Evolutionary conservation across 2,888 invertebrate genomes (phyloP).

Genomic region (Anticlea derivata): DNA sequence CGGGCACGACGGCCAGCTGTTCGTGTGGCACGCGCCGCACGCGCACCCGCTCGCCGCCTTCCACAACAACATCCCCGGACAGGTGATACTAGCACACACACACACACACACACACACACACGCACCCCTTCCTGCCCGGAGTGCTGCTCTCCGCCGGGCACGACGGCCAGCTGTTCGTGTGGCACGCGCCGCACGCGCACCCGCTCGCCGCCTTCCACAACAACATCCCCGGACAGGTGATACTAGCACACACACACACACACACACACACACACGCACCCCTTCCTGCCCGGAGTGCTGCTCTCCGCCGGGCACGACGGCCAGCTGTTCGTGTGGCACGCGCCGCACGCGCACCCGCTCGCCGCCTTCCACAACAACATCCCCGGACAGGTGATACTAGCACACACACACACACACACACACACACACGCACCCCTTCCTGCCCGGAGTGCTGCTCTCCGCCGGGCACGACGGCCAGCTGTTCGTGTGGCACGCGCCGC

Average conservation of each 20-base stretch:
- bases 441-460: conserved; percentile 90
- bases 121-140: conserved; percentile 92
- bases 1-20: conserved; percentile 97
- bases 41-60: conserved; percentile 82
- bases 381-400: conserved; percentile 79
- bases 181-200: conserved; percentile 85
- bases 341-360: conserved; percentile 66
- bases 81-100: conserved; percentile 15
- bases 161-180: conserved; percentile 95
- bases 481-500: conserved; percentile 90
- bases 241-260: too few species aligned
- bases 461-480: conserved; percentile 98
- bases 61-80: conserved; percentile 90
- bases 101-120: too few species aligned
- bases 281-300: conserved; percentile 90
- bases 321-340: conserved; percentile 93
- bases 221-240: conserved; percentile 86
- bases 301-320: conserved; percentile 99
- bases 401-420: too few species aligned
- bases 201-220: conserved; percentile 87
- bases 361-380: conserved; percentile 89
- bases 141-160: conserved; percentile 97
- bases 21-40: conserved; percentile 89
- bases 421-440: conserved; percentile 96
- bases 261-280: too few species aligned